Base-by-base conservation (phyloP, 2,113 vertebrate species). In the Ciconia maguari region DNA sequence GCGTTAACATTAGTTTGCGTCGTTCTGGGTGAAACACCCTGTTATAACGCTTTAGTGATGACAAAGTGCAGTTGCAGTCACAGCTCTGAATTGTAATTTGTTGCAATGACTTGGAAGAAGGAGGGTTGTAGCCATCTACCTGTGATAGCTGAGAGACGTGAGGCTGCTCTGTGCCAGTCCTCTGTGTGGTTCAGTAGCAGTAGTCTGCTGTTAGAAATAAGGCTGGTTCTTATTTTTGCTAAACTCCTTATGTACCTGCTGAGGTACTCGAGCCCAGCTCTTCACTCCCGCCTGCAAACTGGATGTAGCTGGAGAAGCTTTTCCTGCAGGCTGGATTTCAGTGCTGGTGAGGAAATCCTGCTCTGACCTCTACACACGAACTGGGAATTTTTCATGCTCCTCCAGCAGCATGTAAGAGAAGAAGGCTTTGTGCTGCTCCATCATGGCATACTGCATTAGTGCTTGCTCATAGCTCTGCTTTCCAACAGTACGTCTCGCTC, bases 381-480 rank as follows among this genome's bases (percentile, higher is more conserved):
- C 24, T 22, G n/a, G 54, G 86, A 86, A n/a, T 46, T 58, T 36
- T 66, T 76, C 29, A 4, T 4, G 16, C 52, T 78, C 11, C 55
- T 51, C 42, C 38, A n/a, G 87, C 0, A 1, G 42, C 82, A 32
- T 32, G 38, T 52, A 5, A 16, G 52, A n/a, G 48, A 34, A 19
- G 49, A 74, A 55, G 32, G 25, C 34, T 77, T 20, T 18, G 51
- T 57, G 81, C 70, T n/a, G 58, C 60, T 79, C 82, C 30, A 2
- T 13, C 17, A 0, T 0, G 10, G 58, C 34, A 3, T 3, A 2
- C 32, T 13, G 38, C 18, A 1, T 5, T 26, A 15, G n/a, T 9
- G 69, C 70, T 55, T 26, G 30, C 46, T 34, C 46, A 1, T 1
- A 17, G 77, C 78, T 57, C 36, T 27, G 60, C 32, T 46, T 17